phyloP scores from a whole-genome alignment of 2,888 invertebrate species.

The Zootermopsis nevadensis region DNA sequence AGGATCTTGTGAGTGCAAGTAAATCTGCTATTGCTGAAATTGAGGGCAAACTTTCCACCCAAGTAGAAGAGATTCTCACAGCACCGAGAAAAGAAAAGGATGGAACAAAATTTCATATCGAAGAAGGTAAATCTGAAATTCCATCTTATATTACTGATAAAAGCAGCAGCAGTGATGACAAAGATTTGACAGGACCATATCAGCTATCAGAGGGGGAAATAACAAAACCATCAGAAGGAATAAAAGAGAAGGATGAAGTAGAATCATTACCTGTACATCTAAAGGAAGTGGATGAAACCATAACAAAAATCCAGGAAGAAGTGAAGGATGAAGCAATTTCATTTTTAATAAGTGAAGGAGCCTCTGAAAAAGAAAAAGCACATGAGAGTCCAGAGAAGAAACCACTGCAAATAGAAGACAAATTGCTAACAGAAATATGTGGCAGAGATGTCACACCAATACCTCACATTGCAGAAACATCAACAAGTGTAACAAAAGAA shows the following conservation, averaged over 20 bases:
- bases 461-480: not conserved
- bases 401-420: not conserved
- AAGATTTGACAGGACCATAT: not conserved
- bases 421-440: not conserved
- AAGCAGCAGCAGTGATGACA: conserved; percentile 33
- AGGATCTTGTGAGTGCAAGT: conserved; percentile 38
- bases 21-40: conserved; percentile 31
- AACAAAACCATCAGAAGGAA: not conserved
- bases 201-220: not conserved
- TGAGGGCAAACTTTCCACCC: conserved; percentile 17
- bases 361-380: not conserved
- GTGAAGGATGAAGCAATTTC: not conserved
- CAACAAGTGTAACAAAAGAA: not conserved
- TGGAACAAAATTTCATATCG: not conserved
- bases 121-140: conserved; percentile 9
- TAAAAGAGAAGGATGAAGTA: conserved; percentile 18
- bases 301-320: not conserved
- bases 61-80: conserved; percentile 30
- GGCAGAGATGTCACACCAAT: not conserved
- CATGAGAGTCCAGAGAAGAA: conserved; percentile 27
- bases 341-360: not conserved
- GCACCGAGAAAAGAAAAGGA: conserved; percentile 31
- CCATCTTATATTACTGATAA: not conserved
- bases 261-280: not conserved
- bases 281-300: not conserved